Conservation (phyloP, 92 coral and sea anemone species). For the Paramuricea clavata region DNA sequence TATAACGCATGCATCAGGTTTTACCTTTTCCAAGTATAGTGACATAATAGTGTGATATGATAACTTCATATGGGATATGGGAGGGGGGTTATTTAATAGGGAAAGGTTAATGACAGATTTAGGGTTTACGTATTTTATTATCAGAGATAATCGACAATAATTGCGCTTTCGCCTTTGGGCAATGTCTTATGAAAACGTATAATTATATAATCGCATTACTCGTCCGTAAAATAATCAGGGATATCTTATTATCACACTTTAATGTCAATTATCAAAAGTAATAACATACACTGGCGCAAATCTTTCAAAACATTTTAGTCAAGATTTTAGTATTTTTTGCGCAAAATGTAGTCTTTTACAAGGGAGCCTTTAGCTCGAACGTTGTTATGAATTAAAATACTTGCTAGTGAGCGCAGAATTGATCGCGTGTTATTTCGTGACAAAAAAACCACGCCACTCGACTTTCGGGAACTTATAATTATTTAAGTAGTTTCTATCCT, state of each 20-base stretch:
- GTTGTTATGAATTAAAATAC: background rate
- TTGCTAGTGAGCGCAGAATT: background rate
- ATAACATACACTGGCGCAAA: background rate
- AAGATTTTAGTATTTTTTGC: background rate
- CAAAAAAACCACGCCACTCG: background rate
- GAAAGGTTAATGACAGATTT: background rate
- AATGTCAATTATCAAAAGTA: background rate
- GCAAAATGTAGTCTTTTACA: background rate
- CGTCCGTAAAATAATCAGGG: background rate
- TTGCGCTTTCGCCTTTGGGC: background rate
- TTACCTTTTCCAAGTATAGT: too few species aligned
- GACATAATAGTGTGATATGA: too few species aligned
- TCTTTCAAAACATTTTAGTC: background rate
- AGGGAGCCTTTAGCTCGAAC: background rate
- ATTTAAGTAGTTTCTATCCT: background rate
- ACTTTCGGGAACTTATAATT: conserved; percentile 1
- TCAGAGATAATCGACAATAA: background rate
- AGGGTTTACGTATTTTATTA: background rate
- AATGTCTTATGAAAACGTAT: background rate
- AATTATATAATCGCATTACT: background rate
- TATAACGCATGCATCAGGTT: too few species aligned
- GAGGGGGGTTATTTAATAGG: background rate
- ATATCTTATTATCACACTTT: background rate
- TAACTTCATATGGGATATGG: background rate
- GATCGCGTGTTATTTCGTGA: background rate